Evolutionary conservation across 2,797 vertebrate species (phyloP).

Genomic region (Chaunax sp.): DNA sequence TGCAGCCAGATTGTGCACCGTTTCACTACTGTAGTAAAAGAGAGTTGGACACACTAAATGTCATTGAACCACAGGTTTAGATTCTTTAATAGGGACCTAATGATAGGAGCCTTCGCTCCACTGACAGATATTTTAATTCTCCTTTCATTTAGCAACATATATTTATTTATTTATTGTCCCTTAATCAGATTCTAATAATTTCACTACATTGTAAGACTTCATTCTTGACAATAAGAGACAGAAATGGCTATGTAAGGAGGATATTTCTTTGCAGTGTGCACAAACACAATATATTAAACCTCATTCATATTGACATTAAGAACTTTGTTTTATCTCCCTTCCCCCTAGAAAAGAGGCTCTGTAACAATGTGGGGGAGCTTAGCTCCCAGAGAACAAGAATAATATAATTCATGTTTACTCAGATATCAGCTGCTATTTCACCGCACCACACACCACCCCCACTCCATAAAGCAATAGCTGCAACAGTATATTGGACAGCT

Average conservation of each 20-base stretch:
- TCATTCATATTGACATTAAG: conserved; percentile 92
- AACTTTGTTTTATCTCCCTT: conserved; percentile 89
- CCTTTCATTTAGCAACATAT: too few species aligned
- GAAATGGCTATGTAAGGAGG: neutral
- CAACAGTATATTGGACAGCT: conserved; percentile 87
- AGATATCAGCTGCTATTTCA: conserved; percentile 93
- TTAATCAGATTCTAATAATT: too few species aligned
- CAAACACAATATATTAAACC: conserved; percentile 79
- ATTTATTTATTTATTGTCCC: too few species aligned
- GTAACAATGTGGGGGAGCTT: conserved; percentile 82
- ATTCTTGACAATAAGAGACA: conserved; percentile 1
- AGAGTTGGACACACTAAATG: too few species aligned
- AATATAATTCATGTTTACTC: conserved; percentile 93
- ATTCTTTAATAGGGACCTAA: too few species aligned
- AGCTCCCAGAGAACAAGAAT: conserved; percentile 86
- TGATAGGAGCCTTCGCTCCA: too few species aligned
- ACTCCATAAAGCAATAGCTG: conserved; percentile 85
- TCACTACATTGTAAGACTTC: too few species aligned
- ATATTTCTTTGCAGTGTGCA: conserved; percentile 27
- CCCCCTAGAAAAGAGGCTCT: conserved; percentile 81
- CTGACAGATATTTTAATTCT: too few species aligned
- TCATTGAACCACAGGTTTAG: too few species aligned
- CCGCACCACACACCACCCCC: conserved; percentile 47
- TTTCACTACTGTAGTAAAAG: too few species aligned
- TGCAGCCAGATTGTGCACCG: too few species aligned